These are phyloP conservation scores for Cheilosia variabilis DNA, from an alignment of 2,888 invertebrate species.

Conservation along the genomic window DNA sequence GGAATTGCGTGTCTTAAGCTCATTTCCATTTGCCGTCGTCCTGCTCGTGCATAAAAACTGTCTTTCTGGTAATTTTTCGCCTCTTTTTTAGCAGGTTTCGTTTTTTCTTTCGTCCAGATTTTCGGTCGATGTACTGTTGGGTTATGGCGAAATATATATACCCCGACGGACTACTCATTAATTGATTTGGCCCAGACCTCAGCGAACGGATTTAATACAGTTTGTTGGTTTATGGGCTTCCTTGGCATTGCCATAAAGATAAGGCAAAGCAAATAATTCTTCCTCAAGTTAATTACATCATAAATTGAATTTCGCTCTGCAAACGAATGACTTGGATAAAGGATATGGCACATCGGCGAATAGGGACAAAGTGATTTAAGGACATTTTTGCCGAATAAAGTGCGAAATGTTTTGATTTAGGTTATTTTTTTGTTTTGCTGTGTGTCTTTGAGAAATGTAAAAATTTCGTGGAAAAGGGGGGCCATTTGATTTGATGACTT, in stretches of 20 bases:
- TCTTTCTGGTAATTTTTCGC: conserved; percentile 7
- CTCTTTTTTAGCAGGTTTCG: background rate
- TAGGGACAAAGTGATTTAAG: conserved; percentile 2
- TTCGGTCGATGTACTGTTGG: background rate
- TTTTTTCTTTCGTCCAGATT: background rate
- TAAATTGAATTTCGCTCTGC: background rate
- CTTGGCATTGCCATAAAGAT: conserved; percentile 22
- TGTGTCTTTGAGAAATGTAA: background rate
- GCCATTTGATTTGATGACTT: background rate
- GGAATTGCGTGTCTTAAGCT: conserved; percentile 44
- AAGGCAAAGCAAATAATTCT: background rate
- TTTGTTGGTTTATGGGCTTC: conserved; percentile 2
- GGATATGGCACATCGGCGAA: background rate
- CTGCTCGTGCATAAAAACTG: conserved; percentile 11
- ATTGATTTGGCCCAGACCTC: conserved; percentile 20
- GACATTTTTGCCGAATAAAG: background rate
- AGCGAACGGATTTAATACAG: background rate
- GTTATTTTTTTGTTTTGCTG: background rate
- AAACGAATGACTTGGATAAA: background rate
- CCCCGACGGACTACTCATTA: conserved; percentile 13
- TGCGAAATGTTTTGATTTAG: conserved; percentile 10
- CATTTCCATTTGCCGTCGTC: conserved; percentile 34
- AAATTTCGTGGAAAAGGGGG: background rate
- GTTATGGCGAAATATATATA: background rate
- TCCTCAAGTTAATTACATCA: conserved; percentile 12